phyloP scores from a whole-genome alignment of 2,888 invertebrate species.

The Amphipyra berbera region DNA sequence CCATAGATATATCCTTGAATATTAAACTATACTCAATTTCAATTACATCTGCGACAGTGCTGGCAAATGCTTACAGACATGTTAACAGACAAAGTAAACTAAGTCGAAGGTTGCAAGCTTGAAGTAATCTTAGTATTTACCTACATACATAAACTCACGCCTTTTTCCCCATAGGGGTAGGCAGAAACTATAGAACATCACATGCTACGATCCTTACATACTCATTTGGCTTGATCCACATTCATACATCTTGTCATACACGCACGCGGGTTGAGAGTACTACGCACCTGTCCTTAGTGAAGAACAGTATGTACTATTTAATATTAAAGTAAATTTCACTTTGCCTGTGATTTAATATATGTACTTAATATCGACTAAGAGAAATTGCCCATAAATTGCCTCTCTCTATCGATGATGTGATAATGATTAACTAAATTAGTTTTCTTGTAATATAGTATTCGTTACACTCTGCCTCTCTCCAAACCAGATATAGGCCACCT shows the following conservation, averaged over 20 bases:
- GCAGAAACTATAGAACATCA: too few species aligned
- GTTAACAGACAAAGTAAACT: conserved; percentile 32
- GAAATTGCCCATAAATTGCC: background rate
- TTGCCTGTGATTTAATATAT: background rate
- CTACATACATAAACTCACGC: too few species aligned
- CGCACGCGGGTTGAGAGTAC: too few species aligned
- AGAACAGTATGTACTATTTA: too few species aligned
- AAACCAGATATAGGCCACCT: too few species aligned
- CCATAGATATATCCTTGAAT: conserved; percentile 11
- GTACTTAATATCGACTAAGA: background rate
- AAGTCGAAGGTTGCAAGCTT: conserved; percentile 17
- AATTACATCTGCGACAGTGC: conserved; percentile 23
- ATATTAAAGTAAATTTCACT: too few species aligned
- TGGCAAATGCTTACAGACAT: conserved; percentile 24
- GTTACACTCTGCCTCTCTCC: background rate
- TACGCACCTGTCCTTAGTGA: too few species aligned
- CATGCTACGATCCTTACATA: too few species aligned
- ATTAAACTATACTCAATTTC: conserved; percentile 15
- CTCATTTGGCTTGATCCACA: too few species aligned
- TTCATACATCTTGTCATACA: too few species aligned
- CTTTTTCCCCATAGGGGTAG: too few species aligned
- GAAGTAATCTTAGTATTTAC: conserved; percentile 4
- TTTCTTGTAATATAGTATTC: background rate
- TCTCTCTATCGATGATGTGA: background rate
- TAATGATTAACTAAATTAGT: background rate